Evolutionary conservation across 2,797 vertebrate species (phyloP).

Genomic region (Takifugu ocellatus): DNA sequence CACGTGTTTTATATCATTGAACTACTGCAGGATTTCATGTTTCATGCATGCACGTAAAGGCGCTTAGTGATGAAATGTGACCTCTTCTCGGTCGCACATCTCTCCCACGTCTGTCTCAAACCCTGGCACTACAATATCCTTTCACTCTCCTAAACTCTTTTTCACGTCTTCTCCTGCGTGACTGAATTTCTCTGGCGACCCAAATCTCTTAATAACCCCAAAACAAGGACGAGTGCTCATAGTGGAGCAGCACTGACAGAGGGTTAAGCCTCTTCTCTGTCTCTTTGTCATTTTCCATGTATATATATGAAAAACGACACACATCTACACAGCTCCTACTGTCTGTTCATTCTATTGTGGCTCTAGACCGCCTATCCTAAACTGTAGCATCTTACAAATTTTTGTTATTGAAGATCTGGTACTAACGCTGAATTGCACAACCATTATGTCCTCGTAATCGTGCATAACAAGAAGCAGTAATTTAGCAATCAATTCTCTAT

Average conservation of each 20-base stretch:
- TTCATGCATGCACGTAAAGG: no score
- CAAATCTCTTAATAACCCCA: conserved; percentile 22
- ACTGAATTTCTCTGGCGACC: background rate
- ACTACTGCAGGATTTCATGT: no score
- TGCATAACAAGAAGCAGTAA: no score
- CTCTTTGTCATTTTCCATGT: conserved; percentile 19
- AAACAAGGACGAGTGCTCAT: conserved; percentile 24
- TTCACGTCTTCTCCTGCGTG: conserved; percentile 5
- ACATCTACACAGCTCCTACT: background rate
- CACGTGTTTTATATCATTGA: no score
- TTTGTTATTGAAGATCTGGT: background rate
- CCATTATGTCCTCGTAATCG: no score
- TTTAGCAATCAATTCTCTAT: no score
- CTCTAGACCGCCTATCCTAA: background rate
- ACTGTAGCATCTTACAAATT: background rate
- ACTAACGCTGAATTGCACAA: background rate
- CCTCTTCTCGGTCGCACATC: conserved; percentile 36
- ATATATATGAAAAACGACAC: conserved; percentile 16
- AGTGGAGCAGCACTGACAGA: conserved; percentile 16
- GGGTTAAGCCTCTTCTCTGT: conserved; percentile 14
- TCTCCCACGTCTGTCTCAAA: conserved; percentile 16
- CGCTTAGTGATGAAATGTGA: conserved; percentile 38
- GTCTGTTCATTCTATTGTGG: background rate
- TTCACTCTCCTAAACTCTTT: background rate
- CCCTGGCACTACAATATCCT: conserved; percentile 37